Percentiles rank a stretch among this genome's conserved stretches.
phyloP scores from a whole-genome alignment of 2,888 invertebrate genomes.

The Papilio demoleus region DNA sequence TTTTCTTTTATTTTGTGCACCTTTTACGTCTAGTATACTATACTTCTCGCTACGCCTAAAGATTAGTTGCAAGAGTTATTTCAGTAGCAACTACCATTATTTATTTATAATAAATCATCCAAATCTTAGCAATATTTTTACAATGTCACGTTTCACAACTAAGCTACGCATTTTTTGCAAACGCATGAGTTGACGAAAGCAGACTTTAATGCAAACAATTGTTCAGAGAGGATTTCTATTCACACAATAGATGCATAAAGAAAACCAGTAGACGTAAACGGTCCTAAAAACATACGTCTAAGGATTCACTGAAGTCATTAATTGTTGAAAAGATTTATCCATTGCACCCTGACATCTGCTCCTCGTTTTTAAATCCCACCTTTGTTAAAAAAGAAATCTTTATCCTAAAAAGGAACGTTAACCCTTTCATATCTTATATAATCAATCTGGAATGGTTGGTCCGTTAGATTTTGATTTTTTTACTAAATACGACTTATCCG shows the following conservation, averaged over 20 bases:
- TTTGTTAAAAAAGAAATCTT: constrained; percentile 29
- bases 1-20: no score
- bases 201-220: constrained; percentile 28
- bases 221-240: constrained; percentile 30
- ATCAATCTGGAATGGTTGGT: neutral
- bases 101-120: constrained; percentile 11
- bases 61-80: neutral
- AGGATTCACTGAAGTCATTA: constrained; percentile 57
- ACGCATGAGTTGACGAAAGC: constrained; percentile 36
- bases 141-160: constrained; percentile 9
- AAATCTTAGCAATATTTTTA: neutral
- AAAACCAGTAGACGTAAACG: constrained; percentile 58
- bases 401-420: constrained; percentile 27
- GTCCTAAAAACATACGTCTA: constrained; percentile 44
- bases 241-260: constrained; percentile 45
- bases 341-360: constrained; percentile 69
- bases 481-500: neutral
- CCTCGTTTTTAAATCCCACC: constrained; percentile 44
- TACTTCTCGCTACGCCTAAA: no score
- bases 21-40: no score
- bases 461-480: neutral
- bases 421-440: constrained; percentile 29
- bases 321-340: constrained; percentile 49
- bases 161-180: neutral
- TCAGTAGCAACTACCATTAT: neutral